Conservation (phyloP, 2,113 vertebrate species). For the Zosterops hypoxanthus region DNA sequence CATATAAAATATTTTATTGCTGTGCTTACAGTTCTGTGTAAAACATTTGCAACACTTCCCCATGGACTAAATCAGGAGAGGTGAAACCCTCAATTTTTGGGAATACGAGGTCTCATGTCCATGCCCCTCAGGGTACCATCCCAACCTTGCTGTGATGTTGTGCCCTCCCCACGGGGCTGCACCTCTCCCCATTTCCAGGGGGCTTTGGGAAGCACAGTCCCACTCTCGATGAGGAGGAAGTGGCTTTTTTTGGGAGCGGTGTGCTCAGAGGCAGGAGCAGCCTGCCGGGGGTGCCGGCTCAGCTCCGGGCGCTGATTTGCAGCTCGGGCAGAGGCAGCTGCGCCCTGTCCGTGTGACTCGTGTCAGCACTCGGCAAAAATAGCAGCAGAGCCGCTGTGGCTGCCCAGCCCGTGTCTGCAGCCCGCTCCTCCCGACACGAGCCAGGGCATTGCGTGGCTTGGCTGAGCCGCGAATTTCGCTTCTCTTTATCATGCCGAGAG, state of each 20-base stretch:
- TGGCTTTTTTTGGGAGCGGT: background rate
- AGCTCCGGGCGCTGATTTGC: background rate
- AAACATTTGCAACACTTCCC: background rate
- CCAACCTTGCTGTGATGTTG: background rate
- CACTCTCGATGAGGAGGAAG: accelerated
- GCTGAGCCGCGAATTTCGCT: background rate
- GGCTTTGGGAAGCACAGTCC: accelerated
- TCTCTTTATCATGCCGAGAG: background rate
- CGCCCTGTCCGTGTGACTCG: background rate
- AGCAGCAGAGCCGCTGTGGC: background rate
- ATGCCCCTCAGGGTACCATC: background rate
- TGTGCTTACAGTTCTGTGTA: background rate
- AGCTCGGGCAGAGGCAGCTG: background rate
- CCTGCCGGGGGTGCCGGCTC: background rate
- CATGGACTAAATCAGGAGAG: background rate
- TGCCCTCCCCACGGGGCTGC: accelerated
- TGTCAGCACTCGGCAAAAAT: background rate
- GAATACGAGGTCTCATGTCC: background rate
- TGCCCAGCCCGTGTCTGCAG: background rate
- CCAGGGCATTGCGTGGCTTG: background rate
- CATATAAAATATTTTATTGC: background rate
- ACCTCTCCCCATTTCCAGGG: background rate
- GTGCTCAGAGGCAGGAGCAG: background rate
- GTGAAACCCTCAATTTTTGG: background rate
- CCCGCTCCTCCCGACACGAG: background rate